phyloP scores from a whole-genome alignment of 2,888 invertebrate species.

The Branchipolynoe longqiensis region DNA sequence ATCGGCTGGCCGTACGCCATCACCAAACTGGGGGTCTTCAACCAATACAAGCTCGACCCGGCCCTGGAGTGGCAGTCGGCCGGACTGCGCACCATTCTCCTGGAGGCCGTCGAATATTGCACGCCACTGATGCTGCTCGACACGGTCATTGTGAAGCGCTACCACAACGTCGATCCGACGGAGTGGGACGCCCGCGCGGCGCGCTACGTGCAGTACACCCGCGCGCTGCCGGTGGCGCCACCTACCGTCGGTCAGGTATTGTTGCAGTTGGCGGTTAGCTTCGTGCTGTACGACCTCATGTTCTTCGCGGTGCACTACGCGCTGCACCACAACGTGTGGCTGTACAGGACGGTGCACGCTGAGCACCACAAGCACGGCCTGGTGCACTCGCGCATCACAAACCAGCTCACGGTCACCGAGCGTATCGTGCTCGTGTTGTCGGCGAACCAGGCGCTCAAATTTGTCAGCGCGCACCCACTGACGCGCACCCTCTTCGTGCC shows the following conservation, averaged over 20 bases:
- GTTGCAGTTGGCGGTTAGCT: constrained; percentile 70
- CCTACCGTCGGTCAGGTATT: constrained; percentile 69
- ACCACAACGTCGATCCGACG: constrained; percentile 70
- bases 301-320: constrained; percentile 73
- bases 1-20: constrained; percentile 69
- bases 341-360: constrained; percentile 75
- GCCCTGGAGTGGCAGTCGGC: constrained; percentile 69
- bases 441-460: constrained; percentile 73
- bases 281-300: constrained; percentile 73
- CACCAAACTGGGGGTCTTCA: constrained; percentile 68
- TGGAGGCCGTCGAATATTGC: constrained; percentile 71
- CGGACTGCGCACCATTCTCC: constrained; percentile 60
- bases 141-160: constrained; percentile 75
- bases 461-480: constrained; percentile 72
- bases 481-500: constrained; percentile 75
- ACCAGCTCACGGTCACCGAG: constrained; percentile 74
- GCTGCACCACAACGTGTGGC: constrained; percentile 72
- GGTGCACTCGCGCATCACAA: constrained; percentile 75
- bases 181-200: constrained; percentile 68
- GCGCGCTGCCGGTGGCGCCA: constrained; percentile 71
- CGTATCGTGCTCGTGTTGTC: constrained; percentile 72
- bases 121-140: constrained; percentile 73
- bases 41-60: constrained; percentile 72
- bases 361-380: constrained; percentile 75
- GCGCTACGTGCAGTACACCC: constrained; percentile 72